These are phyloP conservation scores for Bombycilla garrulus DNA, from an alignment of 2,113 vertebrate species.

Conservation along the genomic window DNA sequence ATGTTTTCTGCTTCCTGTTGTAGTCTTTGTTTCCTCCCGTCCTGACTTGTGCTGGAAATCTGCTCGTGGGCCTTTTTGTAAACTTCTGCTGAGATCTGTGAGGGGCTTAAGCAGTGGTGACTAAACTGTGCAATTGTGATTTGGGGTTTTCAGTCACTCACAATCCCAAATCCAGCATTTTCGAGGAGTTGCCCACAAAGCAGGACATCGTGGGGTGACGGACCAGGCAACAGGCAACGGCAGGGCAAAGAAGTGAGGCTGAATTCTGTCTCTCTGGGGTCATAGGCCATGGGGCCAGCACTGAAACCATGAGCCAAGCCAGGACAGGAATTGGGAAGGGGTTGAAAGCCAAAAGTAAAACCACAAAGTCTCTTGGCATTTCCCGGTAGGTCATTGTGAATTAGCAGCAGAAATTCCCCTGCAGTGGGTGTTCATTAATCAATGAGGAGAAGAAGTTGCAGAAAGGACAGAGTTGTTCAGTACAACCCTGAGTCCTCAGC, in stretches of 20 bases:
- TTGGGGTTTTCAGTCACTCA: fast-evolving
- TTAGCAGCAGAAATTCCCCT: neutral
- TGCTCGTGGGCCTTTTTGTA: neutral
- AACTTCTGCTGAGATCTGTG: neutral
- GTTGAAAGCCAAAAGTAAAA: neutral
- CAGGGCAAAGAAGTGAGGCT: neutral
- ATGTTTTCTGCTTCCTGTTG: neutral
- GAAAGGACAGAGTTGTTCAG: neutral
- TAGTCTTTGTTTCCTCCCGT: neutral
- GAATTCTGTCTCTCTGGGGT: neutral
- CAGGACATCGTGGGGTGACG: fast-evolving
- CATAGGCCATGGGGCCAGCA: neutral
- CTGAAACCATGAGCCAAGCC: neutral
- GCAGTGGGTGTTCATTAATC: neutral
- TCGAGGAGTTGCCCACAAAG: neutral
- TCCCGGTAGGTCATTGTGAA: neutral
- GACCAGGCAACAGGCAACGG: neutral
- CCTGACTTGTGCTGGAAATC: neutral
- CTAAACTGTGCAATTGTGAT: neutral
- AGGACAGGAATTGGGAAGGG: neutral
- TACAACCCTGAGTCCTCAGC: neutral
- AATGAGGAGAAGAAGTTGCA: neutral
- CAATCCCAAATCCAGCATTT: neutral
- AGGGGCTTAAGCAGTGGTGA: neutral
- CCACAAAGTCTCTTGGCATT: neutral